A percentile compares a stretch with the other conserved stretches of the same genome.
Conservation (phyloP, 2,113 vertebrate species). For the Sinosuthora webbiana region DNA sequence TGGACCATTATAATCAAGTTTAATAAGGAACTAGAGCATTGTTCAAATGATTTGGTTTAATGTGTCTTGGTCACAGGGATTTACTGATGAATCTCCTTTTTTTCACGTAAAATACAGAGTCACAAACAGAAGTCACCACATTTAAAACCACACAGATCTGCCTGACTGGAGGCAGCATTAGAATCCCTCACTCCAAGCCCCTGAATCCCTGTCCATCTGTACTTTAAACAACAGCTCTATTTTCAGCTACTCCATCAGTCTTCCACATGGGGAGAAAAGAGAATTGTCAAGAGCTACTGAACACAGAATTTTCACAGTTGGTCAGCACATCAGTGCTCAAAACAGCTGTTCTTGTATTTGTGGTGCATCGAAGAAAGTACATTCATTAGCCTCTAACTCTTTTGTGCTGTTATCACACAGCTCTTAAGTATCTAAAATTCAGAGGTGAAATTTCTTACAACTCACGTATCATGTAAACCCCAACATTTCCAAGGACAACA, state of each 20-base stretch:
- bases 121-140: background rate
- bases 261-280: background rate
- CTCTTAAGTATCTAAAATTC: background rate
- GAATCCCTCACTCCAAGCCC: no score
- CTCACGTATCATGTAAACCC: accelerated
- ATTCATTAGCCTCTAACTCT: background rate
- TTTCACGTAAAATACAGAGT: background rate
- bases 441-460: background rate
- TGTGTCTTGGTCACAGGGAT: background rate
- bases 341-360: background rate
- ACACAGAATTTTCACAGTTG: background rate
- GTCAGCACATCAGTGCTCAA: background rate
- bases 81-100: background rate
- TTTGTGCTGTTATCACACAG: background rate
- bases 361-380: background rate
- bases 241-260: background rate
- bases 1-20: background rate
- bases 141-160: background rate
- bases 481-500: background rate
- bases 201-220: background rate
- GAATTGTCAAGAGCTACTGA: background rate
- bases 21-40: background rate
- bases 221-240: background rate
- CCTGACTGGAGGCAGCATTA: background rate
- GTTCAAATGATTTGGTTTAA: background rate